Percentiles rank a stretch among this genome's conserved stretches.
Evolutionary conservation across 2,113 vertebrate genomes (phyloP).

Genomic region (Psittacus erithacus): DNA sequence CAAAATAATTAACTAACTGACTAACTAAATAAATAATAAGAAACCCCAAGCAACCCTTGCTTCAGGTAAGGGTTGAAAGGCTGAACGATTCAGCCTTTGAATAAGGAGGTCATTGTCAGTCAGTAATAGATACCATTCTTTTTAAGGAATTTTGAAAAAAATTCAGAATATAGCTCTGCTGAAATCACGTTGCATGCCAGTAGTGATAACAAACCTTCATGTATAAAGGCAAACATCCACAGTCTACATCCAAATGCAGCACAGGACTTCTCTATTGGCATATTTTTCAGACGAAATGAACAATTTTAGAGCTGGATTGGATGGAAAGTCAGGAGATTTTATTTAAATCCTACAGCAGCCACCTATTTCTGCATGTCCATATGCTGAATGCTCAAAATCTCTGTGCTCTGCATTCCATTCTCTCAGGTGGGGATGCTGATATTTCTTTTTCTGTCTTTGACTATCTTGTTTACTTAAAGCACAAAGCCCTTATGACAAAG

Average conservation of each 20-base stretch:
- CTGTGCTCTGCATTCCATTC: not conserved
- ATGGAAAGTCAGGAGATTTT: not conserved
- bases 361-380: not conserved
- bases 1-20: not conserved
- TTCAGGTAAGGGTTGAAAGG: not conserved
- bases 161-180: not conserved
- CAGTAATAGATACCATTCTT: not conserved
- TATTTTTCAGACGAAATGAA: not conserved
- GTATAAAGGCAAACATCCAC: not conserved
- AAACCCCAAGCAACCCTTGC: not conserved
- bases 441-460: not conserved
- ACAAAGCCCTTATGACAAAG: not conserved
- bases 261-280: not conserved
- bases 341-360: not conserved
- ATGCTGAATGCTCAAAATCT: not conserved
- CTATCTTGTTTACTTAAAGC: not conserved
- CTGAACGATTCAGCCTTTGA: not conserved
- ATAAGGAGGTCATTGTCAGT: not conserved
- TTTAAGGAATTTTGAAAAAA: not conserved
- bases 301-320: not conserved
- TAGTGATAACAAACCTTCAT: not conserved
- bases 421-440: not conserved
- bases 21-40: rapidly evolving
- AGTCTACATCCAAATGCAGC: not conserved
- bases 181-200: not conserved